Evolutionary conservation across 2,888 invertebrate species (phyloP), one percentile per base, ranked within the genome.

Genomic region (Ceramica pisi): DNA sequence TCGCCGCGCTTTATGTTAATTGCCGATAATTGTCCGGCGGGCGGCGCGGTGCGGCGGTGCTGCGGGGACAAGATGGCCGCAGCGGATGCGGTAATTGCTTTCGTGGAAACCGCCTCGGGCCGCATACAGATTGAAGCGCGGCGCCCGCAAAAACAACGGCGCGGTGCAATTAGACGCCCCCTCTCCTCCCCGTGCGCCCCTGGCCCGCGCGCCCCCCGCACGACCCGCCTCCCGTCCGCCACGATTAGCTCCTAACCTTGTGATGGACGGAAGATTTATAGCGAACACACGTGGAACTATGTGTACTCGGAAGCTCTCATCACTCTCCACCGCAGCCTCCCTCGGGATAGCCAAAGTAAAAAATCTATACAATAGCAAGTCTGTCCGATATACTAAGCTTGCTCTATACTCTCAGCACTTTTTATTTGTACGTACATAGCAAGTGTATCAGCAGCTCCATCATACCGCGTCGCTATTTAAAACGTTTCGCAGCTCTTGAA

Each of bases 61-160:
- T 71, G 74, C 53, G 66, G 78, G 71, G 77, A 87, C 93, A 95
- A 94, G 91, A 95, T 95, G 95, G 95, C 95, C 91, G 94, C 92
- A 88, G 89, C 93, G 94, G 94, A 92, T 91, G 94, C 93, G 87
- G 91, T 95, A 95, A 95, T 95, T 94, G 93, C 91, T 86, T 95
- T 95, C 95, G 93, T 91, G 93, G 95, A 95, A 95, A 57, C 79
- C 71, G 83, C 88, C 88, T 87, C 87, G 85, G 82, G 85, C 88
- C 89, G 92, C 92, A 92, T 93, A 93, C 93, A 92, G 93, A 94
- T 93, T 92, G 90, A 88, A 85, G 86, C 89, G 86, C 82, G 81
- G 82, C 83, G 85, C 84, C 86, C 88, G 91, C 92, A 92, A 93
- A 93, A 93, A 93, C 90, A 75, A 80, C 84, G 80, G 62, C 81